phyloP scores from a whole-genome alignment of 2,888 invertebrate species.

The Pherbina coryleti region DNA sequence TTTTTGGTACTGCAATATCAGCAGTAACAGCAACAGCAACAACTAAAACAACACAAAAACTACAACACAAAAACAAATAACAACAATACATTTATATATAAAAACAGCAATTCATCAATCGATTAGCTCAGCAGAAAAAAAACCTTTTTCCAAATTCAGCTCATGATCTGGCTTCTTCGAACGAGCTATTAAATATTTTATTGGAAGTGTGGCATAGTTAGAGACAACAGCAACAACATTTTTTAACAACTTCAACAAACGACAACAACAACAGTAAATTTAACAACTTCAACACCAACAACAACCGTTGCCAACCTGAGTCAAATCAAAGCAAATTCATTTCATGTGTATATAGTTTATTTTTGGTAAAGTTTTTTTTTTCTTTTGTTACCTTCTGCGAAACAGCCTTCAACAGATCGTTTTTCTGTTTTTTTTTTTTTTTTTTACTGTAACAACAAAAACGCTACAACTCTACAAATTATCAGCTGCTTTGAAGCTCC shows the following conservation, averaged over 20 bases:
- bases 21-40: not conserved
- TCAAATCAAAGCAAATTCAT: constrained; percentile 25
- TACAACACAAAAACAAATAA: not conserved
- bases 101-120: constrained; percentile 19
- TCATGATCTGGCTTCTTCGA: constrained; percentile 10
- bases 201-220: constrained; percentile 30
- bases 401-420: constrained; percentile 13
- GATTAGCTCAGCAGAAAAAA: constrained; percentile 13
- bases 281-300: constrained; percentile 34
- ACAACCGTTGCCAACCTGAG: constrained; percentile 29
- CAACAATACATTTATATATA: not conserved
- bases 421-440: not conserved
- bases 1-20: not conserved
- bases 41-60: too few species aligned
- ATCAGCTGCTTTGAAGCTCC: constrained; percentile 26
- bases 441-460: not conserved
- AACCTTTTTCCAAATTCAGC: constrained; percentile 11
- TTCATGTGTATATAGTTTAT: constrained; percentile 21
- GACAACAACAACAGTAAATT: constrained; percentile 36
- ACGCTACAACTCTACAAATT: constrained; percentile 17
- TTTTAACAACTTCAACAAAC: constrained; percentile 25
- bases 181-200: constrained; percentile 30
- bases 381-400: not conserved
- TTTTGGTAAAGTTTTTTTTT: not conserved
- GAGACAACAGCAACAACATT: constrained; percentile 43